phyloP scores from a whole-genome alignment of 2,113 vertebrate genomes.

The Chrysemys picta region DNA sequence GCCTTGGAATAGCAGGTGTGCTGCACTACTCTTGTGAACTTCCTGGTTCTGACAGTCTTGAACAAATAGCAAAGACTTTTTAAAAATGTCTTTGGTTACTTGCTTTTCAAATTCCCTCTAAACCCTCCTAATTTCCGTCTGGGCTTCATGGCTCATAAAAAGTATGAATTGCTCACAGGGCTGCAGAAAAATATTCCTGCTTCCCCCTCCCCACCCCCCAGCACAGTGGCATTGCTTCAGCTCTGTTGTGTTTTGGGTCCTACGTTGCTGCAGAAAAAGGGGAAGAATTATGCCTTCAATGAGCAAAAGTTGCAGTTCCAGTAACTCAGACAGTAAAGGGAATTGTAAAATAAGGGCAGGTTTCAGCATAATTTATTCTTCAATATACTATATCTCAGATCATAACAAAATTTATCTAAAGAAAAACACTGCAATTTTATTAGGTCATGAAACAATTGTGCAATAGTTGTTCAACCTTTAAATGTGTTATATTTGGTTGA shows the following conservation, averaged over 20 bases:
- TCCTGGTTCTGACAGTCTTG: neutral
- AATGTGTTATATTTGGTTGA: neutral
- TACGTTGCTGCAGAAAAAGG: neutral
- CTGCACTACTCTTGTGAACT: no score
- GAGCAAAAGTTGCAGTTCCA: slow-evolving; percentile 7
- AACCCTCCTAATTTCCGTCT: neutral
- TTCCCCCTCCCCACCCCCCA: neutral
- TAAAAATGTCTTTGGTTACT: neutral
- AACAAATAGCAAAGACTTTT: neutral
- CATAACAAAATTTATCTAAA: slow-evolving; percentile 38
- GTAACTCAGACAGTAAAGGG: slow-evolving; percentile 1
- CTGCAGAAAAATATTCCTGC: neutral
- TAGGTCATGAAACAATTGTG: slow-evolving; percentile 10
- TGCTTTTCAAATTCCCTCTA: neutral
- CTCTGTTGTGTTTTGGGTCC: neutral
- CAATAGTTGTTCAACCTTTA: slow-evolving; percentile 26
- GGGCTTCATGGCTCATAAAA: neutral
- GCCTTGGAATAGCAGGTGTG: no score
- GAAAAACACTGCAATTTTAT: slow-evolving; percentile 7
- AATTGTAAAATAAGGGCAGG: neutral
- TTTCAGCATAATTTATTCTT: neutral
- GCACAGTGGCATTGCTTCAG: neutral
- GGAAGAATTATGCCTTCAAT: neutral
- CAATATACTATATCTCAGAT: neutral
- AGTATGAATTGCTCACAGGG: neutral